phyloP scores from a whole-genome alignment of 2,888 invertebrate genomes.

The Acronicta psi region DNA sequence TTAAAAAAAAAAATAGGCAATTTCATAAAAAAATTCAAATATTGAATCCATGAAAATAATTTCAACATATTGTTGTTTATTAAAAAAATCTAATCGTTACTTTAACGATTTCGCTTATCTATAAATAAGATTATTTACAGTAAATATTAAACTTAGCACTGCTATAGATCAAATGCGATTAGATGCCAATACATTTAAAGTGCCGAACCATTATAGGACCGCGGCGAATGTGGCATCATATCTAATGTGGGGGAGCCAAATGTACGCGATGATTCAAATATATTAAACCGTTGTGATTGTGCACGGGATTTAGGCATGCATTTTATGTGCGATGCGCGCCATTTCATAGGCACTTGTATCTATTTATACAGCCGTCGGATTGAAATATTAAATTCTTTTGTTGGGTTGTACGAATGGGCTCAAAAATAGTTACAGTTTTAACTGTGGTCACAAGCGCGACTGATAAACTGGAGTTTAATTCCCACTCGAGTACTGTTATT shows the following conservation, averaged over 20 bases:
- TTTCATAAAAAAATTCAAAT: not conserved
- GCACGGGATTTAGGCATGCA: slow-evolving; percentile 46
- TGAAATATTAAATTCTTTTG: slow-evolving; percentile 38
- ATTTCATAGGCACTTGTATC: slow-evolving; percentile 45
- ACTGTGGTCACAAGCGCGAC: too few species aligned
- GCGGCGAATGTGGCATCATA: slow-evolving; percentile 22
- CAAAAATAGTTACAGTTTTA: too few species aligned
- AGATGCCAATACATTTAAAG: slow-evolving; percentile 46
- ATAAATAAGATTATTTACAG: not conserved
- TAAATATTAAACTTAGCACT: not conserved
- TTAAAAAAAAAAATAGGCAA: too few species aligned
- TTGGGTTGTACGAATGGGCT: not conserved
- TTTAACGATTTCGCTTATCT: too few species aligned
- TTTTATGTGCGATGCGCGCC: slow-evolving; percentile 38
- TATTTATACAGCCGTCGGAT: slow-evolving; percentile 25
- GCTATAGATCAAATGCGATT: slow-evolving; percentile 35
- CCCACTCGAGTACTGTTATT: too few species aligned
- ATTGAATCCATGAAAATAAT: not conserved
- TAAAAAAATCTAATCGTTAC: not conserved
- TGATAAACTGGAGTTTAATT: too few species aligned
- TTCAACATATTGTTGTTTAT: not conserved
- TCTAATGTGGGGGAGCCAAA: slow-evolving; percentile 46
- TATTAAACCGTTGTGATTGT: slow-evolving; percentile 44
- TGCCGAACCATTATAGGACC: slow-evolving; percentile 24
- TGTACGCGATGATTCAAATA: slow-evolving; percentile 48